Evolutionary conservation across 2,888 invertebrate species (phyloP), one percentile per base, ranked within the genome.

Genomic region (Pollenia amentaria): DNA sequence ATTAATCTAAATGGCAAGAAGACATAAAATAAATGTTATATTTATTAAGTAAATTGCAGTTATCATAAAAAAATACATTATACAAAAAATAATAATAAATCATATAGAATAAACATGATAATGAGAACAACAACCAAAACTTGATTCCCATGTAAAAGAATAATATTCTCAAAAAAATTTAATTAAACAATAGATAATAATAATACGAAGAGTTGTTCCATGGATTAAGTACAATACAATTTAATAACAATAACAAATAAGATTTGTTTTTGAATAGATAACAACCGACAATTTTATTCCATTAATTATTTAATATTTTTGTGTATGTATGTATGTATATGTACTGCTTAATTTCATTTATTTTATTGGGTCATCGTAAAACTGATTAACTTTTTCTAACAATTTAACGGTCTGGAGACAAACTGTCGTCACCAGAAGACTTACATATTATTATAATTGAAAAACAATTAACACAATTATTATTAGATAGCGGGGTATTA

Each of bases 1-100:
- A n/a, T n/a, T 55, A 18, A 40, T 64, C 53, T 77, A 29, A 65
- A 77, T 18, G 60, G 46, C 38, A 48, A 62, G 16, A 60, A 14
- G 65, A 55, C 65, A 77, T 77, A 51, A 42, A 75, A 21, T 51
- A 62, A 51, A 75, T 75, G 38, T 62, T 11, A 80, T 55, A 72
- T 55, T 64, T 65, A 57, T 80, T 72, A 83, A 70, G 64, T 55
- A 83, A 77, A 83, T 70, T 83, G 77, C 57, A 48, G 55, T 76
- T 57, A 76, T 48, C 29, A 42, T 21, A 40, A 53, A 76, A 70
- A 57, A 44, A 73, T 42, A 55, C 46, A 55, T 44, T 60, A 67
- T 38, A 77, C 16, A 12, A 55, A 55, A 46, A 2, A 29, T 3
- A 29, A 53, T 11, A 73, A 65, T 53, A 76, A 64, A 65, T 53